These are phyloP conservation scores for Xenops minutus DNA, from an alignment of 2,797 vertebrate species.

Conservation along the genomic window DNA sequence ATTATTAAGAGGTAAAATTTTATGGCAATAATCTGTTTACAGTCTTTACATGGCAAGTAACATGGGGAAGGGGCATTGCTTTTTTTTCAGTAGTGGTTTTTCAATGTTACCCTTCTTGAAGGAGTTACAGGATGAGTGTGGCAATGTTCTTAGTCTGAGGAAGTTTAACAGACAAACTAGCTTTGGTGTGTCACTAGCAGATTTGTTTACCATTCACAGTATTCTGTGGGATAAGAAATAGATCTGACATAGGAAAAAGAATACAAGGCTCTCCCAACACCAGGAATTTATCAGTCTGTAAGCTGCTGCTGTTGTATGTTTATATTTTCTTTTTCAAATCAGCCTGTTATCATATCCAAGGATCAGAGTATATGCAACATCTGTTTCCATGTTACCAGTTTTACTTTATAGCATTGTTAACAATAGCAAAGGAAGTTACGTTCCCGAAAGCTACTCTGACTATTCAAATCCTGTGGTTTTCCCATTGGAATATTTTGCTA, in stretches of 20 bases:
- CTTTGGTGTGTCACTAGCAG: background rate
- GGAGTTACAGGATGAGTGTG: background rate
- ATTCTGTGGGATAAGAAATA: background rate
- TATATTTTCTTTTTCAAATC: background rate
- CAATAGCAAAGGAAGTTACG: background rate
- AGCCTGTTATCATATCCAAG: background rate
- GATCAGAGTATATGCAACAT: background rate
- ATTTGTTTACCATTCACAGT: slow-evolving; percentile 4
- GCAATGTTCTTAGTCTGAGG: background rate
- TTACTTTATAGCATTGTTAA: background rate
- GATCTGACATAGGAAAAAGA: background rate
- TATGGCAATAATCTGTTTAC: background rate
- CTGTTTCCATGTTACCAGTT: background rate
- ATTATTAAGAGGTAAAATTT: background rate
- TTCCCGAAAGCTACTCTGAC: background rate
- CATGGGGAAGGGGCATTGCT: background rate
- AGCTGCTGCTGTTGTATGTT: background rate
- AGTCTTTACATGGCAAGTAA: background rate
- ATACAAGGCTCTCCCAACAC: background rate
- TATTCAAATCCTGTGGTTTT: background rate
- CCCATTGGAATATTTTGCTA: background rate
- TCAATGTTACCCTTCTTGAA: background rate
- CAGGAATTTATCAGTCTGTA: background rate
- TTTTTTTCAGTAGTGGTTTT: background rate
- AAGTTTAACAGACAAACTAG: background rate